phyloP scores from a whole-genome alignment of 2,797 vertebrate genomes.

The Lacerta viridis region DNA sequence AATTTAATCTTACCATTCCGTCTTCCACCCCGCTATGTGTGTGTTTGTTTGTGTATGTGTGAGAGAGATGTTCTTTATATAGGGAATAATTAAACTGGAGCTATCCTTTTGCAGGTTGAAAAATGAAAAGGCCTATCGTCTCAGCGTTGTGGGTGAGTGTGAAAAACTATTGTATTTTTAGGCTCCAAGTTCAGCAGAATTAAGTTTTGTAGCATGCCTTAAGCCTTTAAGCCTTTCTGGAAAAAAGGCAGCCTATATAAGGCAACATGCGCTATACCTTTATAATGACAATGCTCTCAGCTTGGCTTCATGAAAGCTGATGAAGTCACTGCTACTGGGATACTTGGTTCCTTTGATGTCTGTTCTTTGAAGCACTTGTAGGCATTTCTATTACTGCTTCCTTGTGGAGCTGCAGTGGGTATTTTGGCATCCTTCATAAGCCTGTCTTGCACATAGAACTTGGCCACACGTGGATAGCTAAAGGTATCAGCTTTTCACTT shows the following conservation, averaged over 20 bases:
- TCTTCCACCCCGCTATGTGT: background rate
- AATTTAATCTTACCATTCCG: background rate
- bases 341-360: conserved; percentile 6
- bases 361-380: background rate
- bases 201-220: conserved; percentile 15
- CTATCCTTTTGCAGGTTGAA: conserved; percentile 80
- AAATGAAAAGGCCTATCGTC: conserved; percentile 90
- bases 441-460: background rate
- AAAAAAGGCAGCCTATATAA: background rate
- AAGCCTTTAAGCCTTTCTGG: conserved; percentile 1
- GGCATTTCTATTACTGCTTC: background rate
- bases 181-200: background rate
- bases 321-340: background rate
- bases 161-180: background rate
- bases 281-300: rapidly evolving
- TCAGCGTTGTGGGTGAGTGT: conserved; percentile 87
- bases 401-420: background rate
- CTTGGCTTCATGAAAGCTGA: background rate
- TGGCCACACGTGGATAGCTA: background rate
- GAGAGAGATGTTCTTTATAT: conserved; percentile 24
- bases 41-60: conserved; percentile 16
- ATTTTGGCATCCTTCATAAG: background rate
- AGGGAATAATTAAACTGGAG: conserved; percentile 47
- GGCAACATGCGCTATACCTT: conserved; percentile 11
- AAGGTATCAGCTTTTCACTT: background rate